Evolutionary conservation across 2,888 invertebrate species (phyloP).

Genomic region (Ennomos quercinarius): DNA sequence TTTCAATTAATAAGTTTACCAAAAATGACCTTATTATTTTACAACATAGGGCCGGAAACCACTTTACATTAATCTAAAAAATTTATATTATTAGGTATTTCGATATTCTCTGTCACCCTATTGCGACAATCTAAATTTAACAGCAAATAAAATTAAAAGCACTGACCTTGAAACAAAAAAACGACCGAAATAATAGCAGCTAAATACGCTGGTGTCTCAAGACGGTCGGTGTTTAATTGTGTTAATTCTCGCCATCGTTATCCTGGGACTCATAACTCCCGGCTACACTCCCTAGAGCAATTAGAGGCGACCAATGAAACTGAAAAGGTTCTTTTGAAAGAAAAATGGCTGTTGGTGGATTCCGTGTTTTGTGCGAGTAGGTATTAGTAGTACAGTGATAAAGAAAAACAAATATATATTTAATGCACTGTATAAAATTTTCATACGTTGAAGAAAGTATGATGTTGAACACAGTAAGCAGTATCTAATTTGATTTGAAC

Average conservation of each 20-base stretch:
- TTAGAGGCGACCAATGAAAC: conserved; percentile 49
- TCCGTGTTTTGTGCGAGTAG: background rate
- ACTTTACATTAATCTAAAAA: no score
- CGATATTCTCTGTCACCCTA: no score
- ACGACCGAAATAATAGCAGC: conserved; percentile 32
- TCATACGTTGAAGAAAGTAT: no score
- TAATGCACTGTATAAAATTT: background rate
- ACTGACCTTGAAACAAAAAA: background rate
- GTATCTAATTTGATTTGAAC: no score
- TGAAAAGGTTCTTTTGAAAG: conserved; percentile 41
- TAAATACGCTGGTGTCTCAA: conserved; percentile 45
- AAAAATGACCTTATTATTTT: no score
- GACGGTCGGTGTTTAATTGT: conserved; percentile 53
- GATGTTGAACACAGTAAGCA: no score
- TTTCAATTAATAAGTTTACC: no score
- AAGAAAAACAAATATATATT: background rate
- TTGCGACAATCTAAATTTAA: no score
- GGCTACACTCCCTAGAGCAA: conserved; percentile 48
- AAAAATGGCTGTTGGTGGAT: conserved; percentile 7
- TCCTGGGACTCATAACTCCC: conserved; percentile 51
- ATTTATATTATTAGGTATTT: no score
- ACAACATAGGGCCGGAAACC: no score
- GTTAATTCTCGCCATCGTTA: conserved; percentile 55
- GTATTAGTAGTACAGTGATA: background rate
- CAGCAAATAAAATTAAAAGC: no score